Conservation (phyloP, 2,888 invertebrate species). For the Priapulus caudatus region DNA sequence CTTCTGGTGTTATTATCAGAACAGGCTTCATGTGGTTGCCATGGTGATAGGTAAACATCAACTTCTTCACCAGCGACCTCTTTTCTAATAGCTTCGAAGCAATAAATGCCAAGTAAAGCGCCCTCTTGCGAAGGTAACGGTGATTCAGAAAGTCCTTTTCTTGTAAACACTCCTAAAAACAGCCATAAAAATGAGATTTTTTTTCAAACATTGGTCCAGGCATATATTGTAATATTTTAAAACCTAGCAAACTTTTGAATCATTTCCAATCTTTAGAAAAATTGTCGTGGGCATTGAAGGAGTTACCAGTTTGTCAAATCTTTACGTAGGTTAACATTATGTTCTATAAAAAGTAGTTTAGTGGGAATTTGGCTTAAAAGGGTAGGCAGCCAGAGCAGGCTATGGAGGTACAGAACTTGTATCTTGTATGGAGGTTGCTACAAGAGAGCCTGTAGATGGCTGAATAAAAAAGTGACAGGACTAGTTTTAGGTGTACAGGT, state of each 20-base stretch:
- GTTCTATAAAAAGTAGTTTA: no score
- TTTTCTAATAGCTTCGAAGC: slow-evolving; percentile 46
- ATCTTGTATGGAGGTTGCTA: no score
- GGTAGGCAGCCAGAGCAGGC: no score
- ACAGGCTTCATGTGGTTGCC: slow-evolving; percentile 49
- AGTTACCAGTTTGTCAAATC: no score
- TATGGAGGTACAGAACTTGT: no score
- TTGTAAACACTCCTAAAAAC: slow-evolving; percentile 49
- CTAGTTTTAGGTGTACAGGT: no score
- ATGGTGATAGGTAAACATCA: slow-evolving; percentile 42
- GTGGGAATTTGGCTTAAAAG: no score
- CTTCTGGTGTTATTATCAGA: slow-evolving; percentile 34
- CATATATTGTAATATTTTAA: neutral
- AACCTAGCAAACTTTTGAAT: slow-evolving; percentile 6
- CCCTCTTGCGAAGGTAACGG: slow-evolving; percentile 63
- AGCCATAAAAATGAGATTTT: slow-evolving; percentile 6
- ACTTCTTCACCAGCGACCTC: slow-evolving; percentile 42
- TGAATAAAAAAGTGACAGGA: no score
- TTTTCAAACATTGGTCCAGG: no score
- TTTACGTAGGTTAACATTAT: no score
- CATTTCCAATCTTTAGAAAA: slow-evolving; percentile 8
- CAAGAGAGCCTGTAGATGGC: no score
- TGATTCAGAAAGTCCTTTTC: slow-evolving; percentile 70
- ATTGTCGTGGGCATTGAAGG: no score
- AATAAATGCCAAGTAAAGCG: slow-evolving; percentile 59